These are phyloP conservation scores for Tethya wilhelma DNA, from an alignment of 37 sponge, comb jelly and placozoan genomes.

Conservation along the genomic window DNA sequence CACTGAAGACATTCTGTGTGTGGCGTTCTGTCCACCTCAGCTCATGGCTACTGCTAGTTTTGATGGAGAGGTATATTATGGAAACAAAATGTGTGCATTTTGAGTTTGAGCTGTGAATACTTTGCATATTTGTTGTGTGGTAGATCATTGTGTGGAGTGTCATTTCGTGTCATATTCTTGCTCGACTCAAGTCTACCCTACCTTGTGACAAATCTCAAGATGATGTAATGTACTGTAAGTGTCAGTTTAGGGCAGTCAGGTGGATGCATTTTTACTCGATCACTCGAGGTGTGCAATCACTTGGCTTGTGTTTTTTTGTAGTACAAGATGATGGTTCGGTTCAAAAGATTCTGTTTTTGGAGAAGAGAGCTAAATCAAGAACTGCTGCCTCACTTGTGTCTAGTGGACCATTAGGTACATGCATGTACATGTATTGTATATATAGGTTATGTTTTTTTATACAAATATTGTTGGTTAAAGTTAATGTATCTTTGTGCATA, in stretches of 20 bases:
- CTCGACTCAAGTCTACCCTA: conserved; percentile 56
- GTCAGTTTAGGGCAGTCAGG: no score
- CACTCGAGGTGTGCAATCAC: no score
- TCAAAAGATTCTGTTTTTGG: conserved; percentile 68
- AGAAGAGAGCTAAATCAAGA: conserved; percentile 39
- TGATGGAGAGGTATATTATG: conserved; percentile 82
- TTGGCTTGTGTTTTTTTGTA: not conserved
- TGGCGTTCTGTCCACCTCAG: conserved; percentile 75
- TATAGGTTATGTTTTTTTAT: not conserved
- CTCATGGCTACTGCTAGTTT: conserved; percentile 86
- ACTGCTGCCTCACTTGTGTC: conserved; percentile 70
- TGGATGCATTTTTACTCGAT: no score
- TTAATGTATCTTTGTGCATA: not conserved
- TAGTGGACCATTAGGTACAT: conserved; percentile 71
- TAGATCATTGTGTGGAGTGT: conserved; percentile 82
- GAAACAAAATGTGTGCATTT: not conserved
- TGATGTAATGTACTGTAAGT: not conserved
- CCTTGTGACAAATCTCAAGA: no score
- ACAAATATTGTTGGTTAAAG: not conserved
- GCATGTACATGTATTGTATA: not conserved
- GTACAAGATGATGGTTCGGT: conserved; percentile 71
- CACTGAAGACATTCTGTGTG: conserved; percentile 75
- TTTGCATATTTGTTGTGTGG: not conserved
- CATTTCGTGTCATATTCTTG: conserved; percentile 70
- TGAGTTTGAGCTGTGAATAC: not conserved